phyloP scores from a whole-genome alignment of 2,797 vertebrate species.

The Myoxocephalus aenaeus region DNA sequence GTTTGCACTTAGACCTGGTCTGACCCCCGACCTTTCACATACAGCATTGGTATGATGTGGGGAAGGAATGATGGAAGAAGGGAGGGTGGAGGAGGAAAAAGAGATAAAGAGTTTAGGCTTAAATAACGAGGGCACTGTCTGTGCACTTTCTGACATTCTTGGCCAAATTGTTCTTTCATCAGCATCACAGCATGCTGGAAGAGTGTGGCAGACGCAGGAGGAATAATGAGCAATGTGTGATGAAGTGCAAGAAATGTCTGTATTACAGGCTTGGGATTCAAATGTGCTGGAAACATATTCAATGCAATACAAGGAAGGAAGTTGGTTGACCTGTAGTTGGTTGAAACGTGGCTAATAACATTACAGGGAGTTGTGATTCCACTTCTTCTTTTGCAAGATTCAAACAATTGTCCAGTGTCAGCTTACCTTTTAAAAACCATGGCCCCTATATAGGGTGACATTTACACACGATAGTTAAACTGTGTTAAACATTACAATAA shows the following conservation, averaged over 20 bases:
- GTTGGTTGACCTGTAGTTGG: constrained; percentile 2
- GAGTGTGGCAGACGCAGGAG: constrained; percentile 5
- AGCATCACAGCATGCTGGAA: neutral
- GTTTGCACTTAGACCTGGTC: constrained; percentile 32
- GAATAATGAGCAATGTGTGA: constrained; percentile 10
- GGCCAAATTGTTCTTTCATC: neutral
- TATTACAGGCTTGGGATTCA: neutral
- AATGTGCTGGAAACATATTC: neutral
- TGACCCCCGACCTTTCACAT: constrained; percentile 53
- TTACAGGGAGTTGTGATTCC: neutral
- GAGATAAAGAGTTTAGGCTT: neutral
- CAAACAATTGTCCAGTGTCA: neutral
- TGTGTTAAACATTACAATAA: no score
- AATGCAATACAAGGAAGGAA: neutral
- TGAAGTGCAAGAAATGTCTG: neutral
- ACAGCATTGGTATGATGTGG: constrained; percentile 24
- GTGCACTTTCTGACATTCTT: constrained; percentile 8
- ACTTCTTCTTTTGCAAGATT: neutral
- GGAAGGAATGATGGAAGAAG: constrained; percentile 10
- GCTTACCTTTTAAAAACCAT: no score
- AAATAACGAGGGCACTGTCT: constrained; percentile 2
- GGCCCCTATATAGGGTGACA: no score
- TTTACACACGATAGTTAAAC: no score
- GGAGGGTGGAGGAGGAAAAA: neutral
- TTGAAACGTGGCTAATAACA: neutral